Evolutionary conservation across 2,888 invertebrate species (phyloP), one percentile per base, ranked within the genome.

Genomic region (Agonopterix subpropinquella): DNA sequence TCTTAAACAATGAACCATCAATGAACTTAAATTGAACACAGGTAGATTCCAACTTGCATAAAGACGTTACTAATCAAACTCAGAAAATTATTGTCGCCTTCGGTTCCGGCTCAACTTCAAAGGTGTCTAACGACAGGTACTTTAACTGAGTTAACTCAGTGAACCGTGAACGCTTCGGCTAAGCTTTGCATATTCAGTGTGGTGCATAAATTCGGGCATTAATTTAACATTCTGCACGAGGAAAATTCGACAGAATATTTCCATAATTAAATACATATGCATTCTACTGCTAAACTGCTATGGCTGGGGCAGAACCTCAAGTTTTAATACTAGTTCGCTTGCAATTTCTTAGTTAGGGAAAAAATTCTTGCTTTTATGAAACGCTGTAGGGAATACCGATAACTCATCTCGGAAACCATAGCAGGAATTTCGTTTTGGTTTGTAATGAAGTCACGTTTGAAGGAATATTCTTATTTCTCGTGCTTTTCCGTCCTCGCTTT

Each of bases 101-200:
- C 9, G 44, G 48, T 44, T 44, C 28, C 41, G 43, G 45, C 39
- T 39, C 39, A n/a, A 39, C 56, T 67, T 64, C 61, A 68, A 61
- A 61, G 57, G 62, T 65, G 63, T 68, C 61, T 61, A 57, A 51
- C 45, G 60, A 57, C 61, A 61, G 62, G 62, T 35, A 37, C 45
- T 42, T 43, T 67, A 72, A 73, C 65, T 47, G 56, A 66, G 58
- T 67, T 66, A 63, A 57, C 50, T 54, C 55, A 58, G 51, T 56
- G 61, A 60, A 56, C 59, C 55, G 59, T 48, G 55, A 48, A 54
- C 53, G 52, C 56, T 61, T 53, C 53, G 55, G 54, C 57, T 62
- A 58, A 53, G 59, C 62, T 54, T 59, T 69, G 70, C 70, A 73
- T 73, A 75, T 70, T 69, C 62, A 50, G 43, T 9, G 45, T 13